Base-by-base conservation (phyloP, 2,888 invertebrate genomes). In the Brachypalpus laphriformis region DNA sequence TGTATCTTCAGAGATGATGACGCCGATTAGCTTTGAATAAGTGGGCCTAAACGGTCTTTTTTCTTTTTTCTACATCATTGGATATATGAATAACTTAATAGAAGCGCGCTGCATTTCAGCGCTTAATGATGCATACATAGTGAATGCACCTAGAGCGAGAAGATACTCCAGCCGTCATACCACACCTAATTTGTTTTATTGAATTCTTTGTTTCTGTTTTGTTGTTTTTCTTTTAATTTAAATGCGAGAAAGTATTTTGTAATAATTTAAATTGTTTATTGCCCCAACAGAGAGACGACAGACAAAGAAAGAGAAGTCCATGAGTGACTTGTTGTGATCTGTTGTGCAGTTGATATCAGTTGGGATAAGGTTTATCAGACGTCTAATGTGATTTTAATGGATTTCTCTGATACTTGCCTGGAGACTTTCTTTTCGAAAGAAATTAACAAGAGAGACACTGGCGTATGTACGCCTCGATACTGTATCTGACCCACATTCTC, bases 161-260 rank as follows among this genome's bases (percentile, higher is more conserved):
- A 25, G 54, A 63, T 45, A 25, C 16, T 51, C 51, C 37, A 47
- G 49, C 34, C 49, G n/a, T 25, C 5, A 59, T 61, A 66, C 66
- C 82, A 65, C 70, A 75, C 75, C 75, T 82, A 63, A 82, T 70
- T 76, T 70, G 63, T 57, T 75, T 70, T 54, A 70, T 57, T 40
- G 42, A n/a, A 49, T 34, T 66, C 65, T 66, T 59, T 66, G 37
- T 57, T 54, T 42, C 22, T 57, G 11, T 28, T 18, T 6, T n/a
- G n/a, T n/a, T n/a, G n/a, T n/a, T n/a, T n/a, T 25, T 37, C 25
- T 7, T 16, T 49, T 37, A 57, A 56, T 63, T 42, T 47, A 34
- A 56, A 54, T 54, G 31, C 45, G 54, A 65, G 74, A 74, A 74
- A 74, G 72, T 74, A 63, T 74, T 61, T 63, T 47, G 65, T 75